These are phyloP conservation scores for Scolopax mira DNA, from an alignment of 2,113 vertebrate species.

Conservation along the genomic window DNA sequence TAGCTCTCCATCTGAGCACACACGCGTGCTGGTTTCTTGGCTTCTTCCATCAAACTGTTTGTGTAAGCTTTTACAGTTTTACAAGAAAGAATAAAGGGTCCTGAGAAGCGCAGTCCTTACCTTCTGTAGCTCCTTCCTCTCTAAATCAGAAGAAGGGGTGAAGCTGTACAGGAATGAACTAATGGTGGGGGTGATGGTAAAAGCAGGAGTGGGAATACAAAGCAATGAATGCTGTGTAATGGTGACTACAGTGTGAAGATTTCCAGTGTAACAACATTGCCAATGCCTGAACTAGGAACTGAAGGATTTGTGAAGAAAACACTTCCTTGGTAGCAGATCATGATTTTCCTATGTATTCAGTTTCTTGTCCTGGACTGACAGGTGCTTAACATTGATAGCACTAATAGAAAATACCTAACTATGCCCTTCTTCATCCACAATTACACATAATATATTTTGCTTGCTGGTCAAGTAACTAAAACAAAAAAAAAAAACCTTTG, in stretches of 20 bases:
- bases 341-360: not conserved
- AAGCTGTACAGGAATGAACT: not conserved
- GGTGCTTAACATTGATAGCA: not conserved
- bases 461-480: not conserved
- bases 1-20: not conserved
- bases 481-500: not conserved
- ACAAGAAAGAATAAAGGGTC: not conserved
- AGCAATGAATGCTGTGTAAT: not conserved
- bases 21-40: not conserved
- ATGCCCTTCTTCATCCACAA: not conserved
- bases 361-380: not conserved
- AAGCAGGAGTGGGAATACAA: not conserved
- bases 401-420: not conserved
- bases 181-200: not conserved
- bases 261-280: not conserved
- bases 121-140: not conserved
- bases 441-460: not conserved
- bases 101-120: not conserved
- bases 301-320: not conserved
- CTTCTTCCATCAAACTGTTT: not conserved
- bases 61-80: not conserved
- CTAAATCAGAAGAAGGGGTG: not conserved
- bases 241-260: not conserved
- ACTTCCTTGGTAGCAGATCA: not conserved
- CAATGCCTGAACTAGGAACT: not conserved